These are phyloP conservation scores for Myzus persicae DNA, from an alignment of 1,140 invertebrate species.

Conservation along the genomic window DNA sequence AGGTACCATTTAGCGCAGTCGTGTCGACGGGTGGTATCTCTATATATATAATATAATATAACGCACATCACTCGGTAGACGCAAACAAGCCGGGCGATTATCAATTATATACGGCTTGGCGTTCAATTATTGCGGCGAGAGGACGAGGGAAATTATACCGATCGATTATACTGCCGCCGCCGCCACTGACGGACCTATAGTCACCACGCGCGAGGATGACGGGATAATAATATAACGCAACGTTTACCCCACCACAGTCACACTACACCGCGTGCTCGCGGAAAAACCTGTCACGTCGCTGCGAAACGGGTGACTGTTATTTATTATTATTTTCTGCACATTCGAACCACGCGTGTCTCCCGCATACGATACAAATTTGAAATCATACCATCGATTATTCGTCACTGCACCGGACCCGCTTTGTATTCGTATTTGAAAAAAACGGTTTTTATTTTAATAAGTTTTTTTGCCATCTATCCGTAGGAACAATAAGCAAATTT, in stretches of 20 bases:
- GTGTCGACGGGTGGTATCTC: background rate
- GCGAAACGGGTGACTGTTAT: background rate
- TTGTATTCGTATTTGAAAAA: no score
- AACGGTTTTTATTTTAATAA: no score
- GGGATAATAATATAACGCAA: background rate
- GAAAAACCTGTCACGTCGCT: background rate
- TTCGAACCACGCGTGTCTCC: background rate
- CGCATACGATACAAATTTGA: background rate
- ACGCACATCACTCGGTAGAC: background rate
- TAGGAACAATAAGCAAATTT: no score
- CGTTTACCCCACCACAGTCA: background rate
- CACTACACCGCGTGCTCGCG: background rate
- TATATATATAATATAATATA: background rate
- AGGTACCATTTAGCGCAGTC: background rate
- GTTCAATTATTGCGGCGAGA: background rate
- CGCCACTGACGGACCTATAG: background rate
- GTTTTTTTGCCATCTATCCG: no score
- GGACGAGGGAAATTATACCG: background rate
- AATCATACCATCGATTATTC: no score
- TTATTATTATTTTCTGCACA: background rate
- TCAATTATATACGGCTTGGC: conserved; percentile 40
- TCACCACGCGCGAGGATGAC: background rate
- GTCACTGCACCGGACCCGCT: background rate
- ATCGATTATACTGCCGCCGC: background rate
- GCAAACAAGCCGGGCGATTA: conserved; percentile 28